phyloP scores from a whole-genome alignment of 2,888 invertebrate genomes.

The Caenorhabditis sp. region DNA sequence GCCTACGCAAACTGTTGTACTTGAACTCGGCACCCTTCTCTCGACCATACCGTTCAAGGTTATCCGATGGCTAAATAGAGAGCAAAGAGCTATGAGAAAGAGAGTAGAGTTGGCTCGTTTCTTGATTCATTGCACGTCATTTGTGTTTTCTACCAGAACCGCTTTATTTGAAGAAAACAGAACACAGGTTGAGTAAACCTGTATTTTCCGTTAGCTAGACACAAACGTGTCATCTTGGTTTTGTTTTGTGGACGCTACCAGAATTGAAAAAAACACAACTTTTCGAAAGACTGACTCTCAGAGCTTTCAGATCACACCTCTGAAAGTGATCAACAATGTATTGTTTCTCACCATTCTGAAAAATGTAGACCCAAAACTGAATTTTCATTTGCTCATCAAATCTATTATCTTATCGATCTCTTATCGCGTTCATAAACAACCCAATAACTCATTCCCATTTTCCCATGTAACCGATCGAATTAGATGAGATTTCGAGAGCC shows the following conservation, averaged over 20 bases:
- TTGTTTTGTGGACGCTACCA: background rate
- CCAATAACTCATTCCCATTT: no score
- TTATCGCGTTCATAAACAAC: no score
- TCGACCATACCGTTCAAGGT: conserved; percentile 14
- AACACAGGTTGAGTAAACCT: conserved; percentile 11
- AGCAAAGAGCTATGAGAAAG: background rate
- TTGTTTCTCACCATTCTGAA: no score
- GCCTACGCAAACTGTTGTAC: conserved; percentile 50
- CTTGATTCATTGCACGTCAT: conserved; percentile 7
- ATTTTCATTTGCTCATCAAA: no score
- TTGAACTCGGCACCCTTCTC: conserved; percentile 41
- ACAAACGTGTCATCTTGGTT: background rate
- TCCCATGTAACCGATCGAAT: no score
- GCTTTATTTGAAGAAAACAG: background rate
- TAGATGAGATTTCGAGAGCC: no score
- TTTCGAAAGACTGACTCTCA: background rate
- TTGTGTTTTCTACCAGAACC: background rate
- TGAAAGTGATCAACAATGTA: no score
- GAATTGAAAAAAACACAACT: no score
- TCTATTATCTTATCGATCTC: no score
- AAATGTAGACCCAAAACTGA: no score
- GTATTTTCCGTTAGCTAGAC: background rate
- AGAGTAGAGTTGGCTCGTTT: conserved; percentile 4
- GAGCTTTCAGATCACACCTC: no score
- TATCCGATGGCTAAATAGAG: conserved; percentile 33